phyloP scores from a whole-genome alignment of 2,797 vertebrate genomes.

The Crocidura indochinensis region DNA sequence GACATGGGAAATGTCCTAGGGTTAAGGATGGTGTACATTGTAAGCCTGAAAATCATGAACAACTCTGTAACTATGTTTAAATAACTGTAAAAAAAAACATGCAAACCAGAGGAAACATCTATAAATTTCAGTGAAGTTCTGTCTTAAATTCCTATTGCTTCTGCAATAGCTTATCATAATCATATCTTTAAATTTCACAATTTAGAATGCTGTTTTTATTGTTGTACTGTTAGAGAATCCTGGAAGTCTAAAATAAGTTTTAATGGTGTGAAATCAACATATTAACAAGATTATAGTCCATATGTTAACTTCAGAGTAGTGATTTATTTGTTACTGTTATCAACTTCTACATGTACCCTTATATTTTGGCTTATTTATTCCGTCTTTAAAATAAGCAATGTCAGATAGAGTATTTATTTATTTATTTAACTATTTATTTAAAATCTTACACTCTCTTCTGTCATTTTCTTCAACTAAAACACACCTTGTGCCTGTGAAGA shows the following conservation, averaged over 20 bases:
- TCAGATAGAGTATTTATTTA: neutral
- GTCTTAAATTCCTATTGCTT: neutral
- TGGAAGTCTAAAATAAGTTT: neutral
- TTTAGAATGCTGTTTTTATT: neutral
- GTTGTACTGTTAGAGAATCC: neutral
- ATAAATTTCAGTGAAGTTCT: neutral
- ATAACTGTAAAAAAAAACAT: too few species aligned
- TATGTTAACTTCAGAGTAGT: neutral
- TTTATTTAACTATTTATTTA: neutral
- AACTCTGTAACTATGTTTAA: too few species aligned
- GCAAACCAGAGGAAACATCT: neutral
- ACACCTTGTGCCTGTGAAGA: too few species aligned
- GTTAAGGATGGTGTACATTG: too few species aligned
- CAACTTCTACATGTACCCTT: neutral
- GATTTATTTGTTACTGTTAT: neutral
- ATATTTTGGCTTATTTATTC: neutral
- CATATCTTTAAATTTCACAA: neutral
- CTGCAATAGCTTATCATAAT: neutral
- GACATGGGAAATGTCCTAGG: too few species aligned
- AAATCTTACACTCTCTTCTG: neutral
- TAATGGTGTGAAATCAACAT: neutral
- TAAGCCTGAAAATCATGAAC: too few species aligned
- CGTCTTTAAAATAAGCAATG: neutral
- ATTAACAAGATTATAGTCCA: neutral
- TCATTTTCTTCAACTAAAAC: too few species aligned